A percentile compares a stretch with the other conserved stretches of the same genome.
These are phyloP conservation scores for Cataglyphis hispanica DNA, from an alignment of 1,140 invertebrate genomes.

Conservation along the genomic window DNA sequence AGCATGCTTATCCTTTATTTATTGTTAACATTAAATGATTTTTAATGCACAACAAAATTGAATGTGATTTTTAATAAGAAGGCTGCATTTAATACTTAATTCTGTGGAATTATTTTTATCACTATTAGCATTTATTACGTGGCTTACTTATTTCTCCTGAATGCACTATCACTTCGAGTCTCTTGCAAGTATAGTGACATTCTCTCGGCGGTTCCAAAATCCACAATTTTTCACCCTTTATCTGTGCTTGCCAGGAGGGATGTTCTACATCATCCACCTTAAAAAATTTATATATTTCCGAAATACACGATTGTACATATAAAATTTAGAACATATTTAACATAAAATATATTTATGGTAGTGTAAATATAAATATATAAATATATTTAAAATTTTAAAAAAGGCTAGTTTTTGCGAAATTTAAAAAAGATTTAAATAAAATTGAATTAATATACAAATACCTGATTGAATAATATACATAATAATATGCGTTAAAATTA, in stretches of 20 bases:
- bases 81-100: conserved; percentile 26
- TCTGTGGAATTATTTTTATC: conserved; percentile 21
- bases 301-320: conserved; percentile 6
- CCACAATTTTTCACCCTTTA: conserved; percentile 95
- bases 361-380: conserved; percentile 13
- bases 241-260: conserved; percentile 98
- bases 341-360: background rate
- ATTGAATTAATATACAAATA: background rate
- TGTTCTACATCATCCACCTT: conserved; percentile 96
- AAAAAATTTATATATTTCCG: conserved; percentile 44
- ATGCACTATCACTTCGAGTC: conserved; percentile 91
- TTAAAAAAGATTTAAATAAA: no score
- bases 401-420: background rate
- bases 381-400: conserved; percentile 3
- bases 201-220: conserved; percentile 95
- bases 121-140: background rate
- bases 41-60: background rate
- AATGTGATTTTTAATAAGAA: background rate
- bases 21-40: background rate
- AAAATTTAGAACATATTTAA: background rate
- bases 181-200: conserved; percentile 92
- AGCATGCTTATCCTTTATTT: background rate
- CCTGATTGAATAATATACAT: conserved; percentile 2
- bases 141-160: conserved; percentile 96
- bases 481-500: background rate